Evolutionary conservation across 2,113 vertebrate genomes (phyloP), one percentile per base, ranked within the genome.

Genomic region (Columbina picui): DNA sequence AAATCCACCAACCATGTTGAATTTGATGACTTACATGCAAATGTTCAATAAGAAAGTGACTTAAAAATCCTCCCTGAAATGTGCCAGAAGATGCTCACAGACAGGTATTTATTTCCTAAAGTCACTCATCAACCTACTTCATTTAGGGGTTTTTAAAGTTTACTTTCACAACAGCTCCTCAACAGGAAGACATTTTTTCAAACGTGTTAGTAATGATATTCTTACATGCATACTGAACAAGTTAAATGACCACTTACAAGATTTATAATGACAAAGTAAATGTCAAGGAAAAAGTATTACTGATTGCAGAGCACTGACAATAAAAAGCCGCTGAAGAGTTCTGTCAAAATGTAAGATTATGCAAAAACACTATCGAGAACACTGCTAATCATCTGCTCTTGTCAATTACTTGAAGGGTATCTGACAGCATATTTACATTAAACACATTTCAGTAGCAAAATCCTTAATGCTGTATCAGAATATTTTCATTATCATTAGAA

Each of bases 381-480:
- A 97, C 97, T 98, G 98, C 98, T 99, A 99, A 99, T 99, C 99
- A 98, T 98, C 98, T 98, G 98, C 98, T 98, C 96, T 97, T 99
- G 99, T 99, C 99, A 99, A 98, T 99, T 98, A 99, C 98, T 98
- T 98, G 98, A 98, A 98, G 98, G 98, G 98, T 97, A 98, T 98
- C 98, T 99, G 99, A 99, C 99, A 99, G 98, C 97, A 97, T 98
- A 98, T 99, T 99, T 99, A 99, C 99, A 98, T 98, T 98, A 98
- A 98, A 98, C 98, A 98, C 97, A 97, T 98, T 98, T 97, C 97
- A 97, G 95, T 86, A 97, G 97, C 97, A 98, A 98, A 98, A 98
- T 97, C 97, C 97, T 98, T 98, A 98, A 98, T 97, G 97, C 93
- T 97, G 83, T 97, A 98, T 93, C 93, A 97, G 97, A 98, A 97